Percentiles rank a stretch among this genome's conserved stretches.
Evolutionary conservation across 2,113 vertebrate genomes (phyloP).

Genomic region (Silurus meridionalis): DNA sequence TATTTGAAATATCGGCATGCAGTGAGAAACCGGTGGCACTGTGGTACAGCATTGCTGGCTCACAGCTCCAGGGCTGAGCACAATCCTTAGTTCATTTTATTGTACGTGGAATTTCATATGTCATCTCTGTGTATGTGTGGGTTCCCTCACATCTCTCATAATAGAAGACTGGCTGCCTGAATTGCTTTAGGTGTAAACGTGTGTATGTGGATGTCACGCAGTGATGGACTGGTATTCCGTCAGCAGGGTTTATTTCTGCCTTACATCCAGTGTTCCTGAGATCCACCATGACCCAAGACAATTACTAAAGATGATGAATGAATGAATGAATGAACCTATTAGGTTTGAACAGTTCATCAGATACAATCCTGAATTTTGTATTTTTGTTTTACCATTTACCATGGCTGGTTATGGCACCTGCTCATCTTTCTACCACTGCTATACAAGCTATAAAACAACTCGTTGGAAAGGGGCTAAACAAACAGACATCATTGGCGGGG

Average conservation of each 20-base stretch:
- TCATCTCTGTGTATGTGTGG: neutral
- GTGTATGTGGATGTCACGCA: neutral
- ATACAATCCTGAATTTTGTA: neutral
- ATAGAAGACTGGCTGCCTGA: neutral
- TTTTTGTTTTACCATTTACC: neutral
- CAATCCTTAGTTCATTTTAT: neutral
- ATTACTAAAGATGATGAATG: neutral
- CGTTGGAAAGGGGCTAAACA: slow-evolving; percentile 39
- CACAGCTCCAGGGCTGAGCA: neutral
- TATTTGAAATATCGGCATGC: slow-evolving; percentile 14
- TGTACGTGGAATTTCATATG: neutral
- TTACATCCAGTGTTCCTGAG: neutral
- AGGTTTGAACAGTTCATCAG: neutral
- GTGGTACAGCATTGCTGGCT: neutral
- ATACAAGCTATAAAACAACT: slow-evolving; percentile 26
- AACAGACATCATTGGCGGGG: slow-evolving; percentile 31
- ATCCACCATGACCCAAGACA: neutral
- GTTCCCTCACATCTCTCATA: neutral
- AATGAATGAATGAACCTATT: neutral
- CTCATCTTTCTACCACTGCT: slow-evolving; percentile 4
- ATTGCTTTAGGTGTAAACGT: neutral
- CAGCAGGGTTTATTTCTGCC: neutral
- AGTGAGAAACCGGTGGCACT: neutral
- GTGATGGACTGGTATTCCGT: neutral
- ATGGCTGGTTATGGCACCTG: slow-evolving; percentile 12